phyloP scores from a whole-genome alignment of 2,797 vertebrate genomes.

The Sternarchorhynchus goeldii region DNA sequence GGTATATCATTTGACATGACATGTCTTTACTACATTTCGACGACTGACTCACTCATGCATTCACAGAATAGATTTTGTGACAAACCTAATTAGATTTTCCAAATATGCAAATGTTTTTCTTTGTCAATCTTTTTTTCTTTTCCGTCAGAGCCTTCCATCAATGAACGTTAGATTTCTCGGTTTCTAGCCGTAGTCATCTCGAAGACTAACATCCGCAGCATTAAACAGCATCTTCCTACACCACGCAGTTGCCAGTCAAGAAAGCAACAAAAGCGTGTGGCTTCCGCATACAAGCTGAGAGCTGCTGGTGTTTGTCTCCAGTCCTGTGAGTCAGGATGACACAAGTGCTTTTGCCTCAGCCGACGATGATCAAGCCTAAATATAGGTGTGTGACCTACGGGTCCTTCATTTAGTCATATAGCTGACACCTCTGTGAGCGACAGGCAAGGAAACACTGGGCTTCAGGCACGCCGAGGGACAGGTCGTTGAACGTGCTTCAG shows the following conservation, averaged over 20 bases:
- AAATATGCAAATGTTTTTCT: constrained; percentile 22
- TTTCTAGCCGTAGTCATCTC: not conserved
- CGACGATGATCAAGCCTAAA: constrained; percentile 22
- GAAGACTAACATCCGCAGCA: not conserved
- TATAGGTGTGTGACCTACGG: constrained; percentile 37
- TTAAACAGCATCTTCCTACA: constrained; percentile 22
- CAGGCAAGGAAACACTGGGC: not conserved
- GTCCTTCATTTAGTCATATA: constrained; percentile 20
- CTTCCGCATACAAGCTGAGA: constrained; percentile 26
- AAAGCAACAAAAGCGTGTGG: not conserved
- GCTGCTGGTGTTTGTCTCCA: constrained; percentile 34
- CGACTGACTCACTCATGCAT: constrained; percentile 41
- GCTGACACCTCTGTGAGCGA: not conserved
- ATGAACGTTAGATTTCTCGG: not conserved
- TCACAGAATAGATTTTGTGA: constrained; percentile 23
- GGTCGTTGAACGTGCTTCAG: not conserved
- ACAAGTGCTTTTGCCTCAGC: constrained; percentile 9
- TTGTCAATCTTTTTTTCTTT: constrained; percentile 31
- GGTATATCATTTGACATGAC: constrained; percentile 47
- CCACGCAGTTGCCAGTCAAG: not conserved
- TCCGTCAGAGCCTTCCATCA: not conserved
- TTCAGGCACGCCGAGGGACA: not conserved
- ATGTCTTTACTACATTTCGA: constrained; percentile 37
- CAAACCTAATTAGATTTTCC: constrained; percentile 45
- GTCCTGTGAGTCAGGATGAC: constrained; percentile 29